A percentile compares a stretch with the other conserved stretches of the same genome.
These are phyloP conservation scores for Heliangelus exortis DNA, from an alignment of 2,797 vertebrate genomes.

Conservation along the genomic window DNA sequence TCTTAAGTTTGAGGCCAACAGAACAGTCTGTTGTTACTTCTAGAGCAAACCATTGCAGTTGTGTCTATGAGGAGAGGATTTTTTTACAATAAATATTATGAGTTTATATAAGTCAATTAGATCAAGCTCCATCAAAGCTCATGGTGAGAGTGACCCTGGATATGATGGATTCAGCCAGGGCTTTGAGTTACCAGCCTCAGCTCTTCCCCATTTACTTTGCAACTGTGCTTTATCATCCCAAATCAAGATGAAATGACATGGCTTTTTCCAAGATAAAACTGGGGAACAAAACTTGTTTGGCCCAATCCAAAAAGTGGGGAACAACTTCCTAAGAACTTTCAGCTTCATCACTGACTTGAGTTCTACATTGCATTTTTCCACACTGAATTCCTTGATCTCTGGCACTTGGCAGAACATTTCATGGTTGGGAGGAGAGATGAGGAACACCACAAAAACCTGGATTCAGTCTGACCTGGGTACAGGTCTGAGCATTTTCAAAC, in stretches of 20 bases:
- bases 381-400: background rate
- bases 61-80: background rate
- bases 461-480: background rate
- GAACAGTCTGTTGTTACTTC: background rate
- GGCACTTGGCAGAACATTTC: slow-evolving; percentile 10
- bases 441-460: background rate
- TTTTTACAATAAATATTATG: background rate
- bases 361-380: background rate
- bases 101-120: rapidly evolving
- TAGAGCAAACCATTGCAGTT: background rate
- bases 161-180: background rate
- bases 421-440: background rate
- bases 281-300: too few relatives aligned
- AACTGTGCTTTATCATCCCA: background rate
- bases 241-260: background rate
- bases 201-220: background rate
- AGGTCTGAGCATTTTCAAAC: background rate
- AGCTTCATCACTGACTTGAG: background rate
- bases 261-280: background rate
- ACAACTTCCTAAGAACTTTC: background rate
- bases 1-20: background rate
- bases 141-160: background rate
- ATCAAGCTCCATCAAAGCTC: background rate
- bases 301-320: background rate
- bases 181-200: background rate